Percentiles rank a stretch among this genome's conserved stretches.
These are phyloP conservation scores for Porites rus DNA, from an alignment of 92 coral and sea anemone genomes.

Conservation along the genomic window DNA sequence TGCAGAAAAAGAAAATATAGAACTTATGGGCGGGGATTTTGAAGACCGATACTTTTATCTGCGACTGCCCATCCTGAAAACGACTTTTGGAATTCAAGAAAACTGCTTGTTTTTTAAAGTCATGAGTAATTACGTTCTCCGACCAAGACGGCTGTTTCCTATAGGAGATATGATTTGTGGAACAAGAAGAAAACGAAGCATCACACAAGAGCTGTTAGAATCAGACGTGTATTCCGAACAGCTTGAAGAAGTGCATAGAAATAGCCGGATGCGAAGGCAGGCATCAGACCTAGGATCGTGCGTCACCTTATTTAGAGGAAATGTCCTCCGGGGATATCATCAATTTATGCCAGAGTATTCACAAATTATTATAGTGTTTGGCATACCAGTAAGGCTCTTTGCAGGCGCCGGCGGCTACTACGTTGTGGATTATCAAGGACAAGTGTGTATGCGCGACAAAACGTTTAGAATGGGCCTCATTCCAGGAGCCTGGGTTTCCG, in stretches of 20 bases:
- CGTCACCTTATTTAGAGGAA: constrained; percentile 60
- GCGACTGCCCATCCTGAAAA: constrained; percentile 86
- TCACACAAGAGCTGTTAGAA: constrained; percentile 76
- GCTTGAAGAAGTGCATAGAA: constrained; percentile 80
- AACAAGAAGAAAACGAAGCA: constrained; percentile 74
- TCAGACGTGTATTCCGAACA: constrained; percentile 87
- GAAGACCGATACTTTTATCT: constrained; percentile 94
- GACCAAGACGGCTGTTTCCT: constrained; percentile 84
- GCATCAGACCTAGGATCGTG: constrained; percentile 71
- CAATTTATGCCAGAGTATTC: constrained; percentile 78
- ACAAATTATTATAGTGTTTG: constrained; percentile 75
- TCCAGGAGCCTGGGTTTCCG: constrained; percentile 93
- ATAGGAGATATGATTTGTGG: constrained; percentile 85
- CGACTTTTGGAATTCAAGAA: constrained; percentile 82
- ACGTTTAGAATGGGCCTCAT: constrained; percentile 78
- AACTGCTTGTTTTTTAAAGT: constrained; percentile 85
- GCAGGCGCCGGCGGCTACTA: constrained; percentile 93
- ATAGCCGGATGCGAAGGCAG: constrained; percentile 61
- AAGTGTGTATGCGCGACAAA: constrained; percentile 83
- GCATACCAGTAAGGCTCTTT: constrained; percentile 80
- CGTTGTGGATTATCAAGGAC: constrained; percentile 79
- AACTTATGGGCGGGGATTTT: constrained; percentile 90
- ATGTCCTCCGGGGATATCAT: constrained; percentile 59
- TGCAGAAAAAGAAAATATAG: constrained; percentile 86
- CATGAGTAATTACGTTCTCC: constrained; percentile 67